Evolutionary conservation across 2,797 vertebrate genomes (phyloP), one percentile per base, ranked within the genome.

Genomic region (Chloroceryle amazona): DNA sequence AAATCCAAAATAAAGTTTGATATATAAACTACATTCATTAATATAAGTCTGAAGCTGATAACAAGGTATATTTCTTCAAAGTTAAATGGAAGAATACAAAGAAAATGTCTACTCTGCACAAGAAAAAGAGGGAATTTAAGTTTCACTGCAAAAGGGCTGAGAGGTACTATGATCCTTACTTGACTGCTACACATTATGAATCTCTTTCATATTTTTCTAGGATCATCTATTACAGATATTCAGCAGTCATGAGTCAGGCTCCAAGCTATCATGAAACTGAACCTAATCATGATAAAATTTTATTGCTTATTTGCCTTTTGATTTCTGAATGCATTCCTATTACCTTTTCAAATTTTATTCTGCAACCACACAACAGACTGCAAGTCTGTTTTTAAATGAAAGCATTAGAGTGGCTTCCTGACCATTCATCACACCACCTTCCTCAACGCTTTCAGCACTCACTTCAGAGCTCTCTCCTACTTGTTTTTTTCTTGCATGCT

Each of bases 361-460:
- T 86, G 71, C 57, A 93, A 83, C 79, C 86, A 65, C 81, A 78
- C 6, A 86, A 80, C 55, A 84, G 55, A 31, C 52, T 84, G 58
- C 12, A 58, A 35, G 51, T 49, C 91, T 92, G 87, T 92, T 96
- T 95, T 89, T 87, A 96, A 92, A 78, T 29, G 5, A 92, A 91
- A 85, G 84, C 46, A 54, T 74, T 86, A 75, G 42, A 42, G 33
- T 39, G 42, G 80, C 58, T 95, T 97, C 85, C 95, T 95, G 90
- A 93, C 82, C 86, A 75, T 94, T 81, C 76, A 90, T 81, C 75
- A 78, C 61, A 86, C 39, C 54, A 42, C 46, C 33, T 57, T 86
- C 57, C 61, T 67, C 76, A 60, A 72, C 3, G 0, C 73, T 90
- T 78, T 65, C 90, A 91, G 35, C 49, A 74, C 46, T 91, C 65